Evolutionary conservation across 2,113 vertebrate genomes (phyloP).

Genomic region (Mormyrus lacerda): DNA sequence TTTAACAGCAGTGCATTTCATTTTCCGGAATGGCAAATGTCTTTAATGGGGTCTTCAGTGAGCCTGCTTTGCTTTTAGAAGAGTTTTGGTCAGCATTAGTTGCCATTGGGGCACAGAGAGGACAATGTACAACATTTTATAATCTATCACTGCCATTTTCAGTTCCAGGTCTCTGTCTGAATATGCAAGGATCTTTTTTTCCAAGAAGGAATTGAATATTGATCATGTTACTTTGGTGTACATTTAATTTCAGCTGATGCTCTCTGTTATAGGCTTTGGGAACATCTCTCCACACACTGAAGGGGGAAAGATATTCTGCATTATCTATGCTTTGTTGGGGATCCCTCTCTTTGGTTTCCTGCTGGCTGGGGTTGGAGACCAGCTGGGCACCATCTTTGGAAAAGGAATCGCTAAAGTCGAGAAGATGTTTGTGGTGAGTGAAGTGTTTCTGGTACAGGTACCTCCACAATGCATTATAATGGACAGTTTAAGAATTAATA

Average conservation of each 20-base stretch:
- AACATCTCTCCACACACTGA: conserved; percentile 90
- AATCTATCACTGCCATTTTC: background rate
- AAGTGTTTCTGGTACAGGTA: background rate
- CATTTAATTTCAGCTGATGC: background rate
- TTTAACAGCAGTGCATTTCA: background rate
- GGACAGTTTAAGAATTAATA: background rate
- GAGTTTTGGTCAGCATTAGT: background rate
- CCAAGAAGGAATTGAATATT: background rate
- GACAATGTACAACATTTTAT: background rate
- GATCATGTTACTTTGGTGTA: background rate
- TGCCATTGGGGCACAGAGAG: background rate
- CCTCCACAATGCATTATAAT: background rate
- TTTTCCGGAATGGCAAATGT: background rate
- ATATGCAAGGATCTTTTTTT: background rate
- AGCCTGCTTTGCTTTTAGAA: background rate
- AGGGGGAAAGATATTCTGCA: conserved; percentile 91
- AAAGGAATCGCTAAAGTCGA: conserved; percentile 91
- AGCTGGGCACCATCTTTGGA: conserved; percentile 90
- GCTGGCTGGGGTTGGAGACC: conserved; percentile 90
- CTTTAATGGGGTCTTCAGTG: background rate
- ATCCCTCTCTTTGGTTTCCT: conserved; percentile 93
- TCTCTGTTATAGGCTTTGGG: conserved; percentile 74
- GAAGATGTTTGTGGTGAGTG: conserved; percentile 88
- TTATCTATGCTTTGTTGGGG: conserved; percentile 87
- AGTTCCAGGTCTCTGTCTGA: background rate